Conservation (phyloP, 1,140 invertebrate species). For the Drosophila triauraria region DNA sequence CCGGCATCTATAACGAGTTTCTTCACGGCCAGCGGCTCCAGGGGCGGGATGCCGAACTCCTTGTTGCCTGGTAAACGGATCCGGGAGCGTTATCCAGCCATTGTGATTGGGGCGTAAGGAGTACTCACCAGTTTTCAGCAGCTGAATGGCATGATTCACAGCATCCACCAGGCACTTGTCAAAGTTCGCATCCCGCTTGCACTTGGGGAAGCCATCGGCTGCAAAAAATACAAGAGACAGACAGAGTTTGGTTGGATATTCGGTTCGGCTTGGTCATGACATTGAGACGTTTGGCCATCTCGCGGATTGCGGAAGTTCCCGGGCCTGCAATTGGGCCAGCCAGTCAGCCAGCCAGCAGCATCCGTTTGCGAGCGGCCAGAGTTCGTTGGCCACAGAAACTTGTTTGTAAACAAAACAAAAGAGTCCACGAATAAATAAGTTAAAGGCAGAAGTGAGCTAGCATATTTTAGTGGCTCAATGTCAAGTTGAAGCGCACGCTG, state of each 20-base stretch:
- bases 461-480: slow-evolving; percentile 74
- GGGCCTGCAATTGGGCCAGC: slow-evolving; percentile 64
- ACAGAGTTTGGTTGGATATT: slow-evolving; percentile 24
- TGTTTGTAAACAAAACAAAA: slow-evolving; percentile 55
- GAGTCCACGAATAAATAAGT: slow-evolving; percentile 32
- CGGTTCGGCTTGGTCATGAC: slow-evolving; percentile 50
- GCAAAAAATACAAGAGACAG: slow-evolving; percentile 20
- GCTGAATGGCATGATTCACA: slow-evolving; percentile 74
- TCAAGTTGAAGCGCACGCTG: slow-evolving; percentile 70
- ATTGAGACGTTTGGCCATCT: slow-evolving; percentile 55
- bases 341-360: slow-evolving; percentile 3
- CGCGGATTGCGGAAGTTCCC: slow-evolving; percentile 58
- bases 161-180: slow-evolving; percentile 84
- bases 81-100: slow-evolving; percentile 3
- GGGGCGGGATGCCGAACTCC: slow-evolving; percentile 79
- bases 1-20: slow-evolving; percentile 82
- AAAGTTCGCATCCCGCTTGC: slow-evolving; percentile 80
- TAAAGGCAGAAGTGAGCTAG: slow-evolving; percentile 50
- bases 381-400: slow-evolving; percentile 78
- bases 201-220: slow-evolving; percentile 77
- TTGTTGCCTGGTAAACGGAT: slow-evolving; percentile 75
- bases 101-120: not conserved
- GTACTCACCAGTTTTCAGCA: slow-evolving; percentile 72
- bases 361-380: slow-evolving; percentile 39
- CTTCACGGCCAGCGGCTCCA: slow-evolving; percentile 84